Conservation (phyloP, 2,888 invertebrate genomes). For the Ecliptopera silaceata region DNA sequence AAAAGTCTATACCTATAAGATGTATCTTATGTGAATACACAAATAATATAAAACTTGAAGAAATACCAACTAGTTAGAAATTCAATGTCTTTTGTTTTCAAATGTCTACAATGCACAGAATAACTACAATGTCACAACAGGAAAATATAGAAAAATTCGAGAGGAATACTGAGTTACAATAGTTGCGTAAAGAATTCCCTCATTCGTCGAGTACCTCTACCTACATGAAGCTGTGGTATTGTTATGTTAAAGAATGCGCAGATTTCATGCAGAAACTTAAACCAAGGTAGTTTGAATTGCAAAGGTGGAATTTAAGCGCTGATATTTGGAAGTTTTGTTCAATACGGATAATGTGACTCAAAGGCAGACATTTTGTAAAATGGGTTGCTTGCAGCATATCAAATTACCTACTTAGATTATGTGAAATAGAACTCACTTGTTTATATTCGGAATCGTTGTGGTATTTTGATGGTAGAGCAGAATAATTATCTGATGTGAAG, state of each 20-base stretch:
- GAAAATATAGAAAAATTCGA: background rate
- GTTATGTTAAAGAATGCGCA: slow-evolving; percentile 14
- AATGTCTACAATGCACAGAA: too few relatives aligned
- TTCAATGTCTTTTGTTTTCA: too few relatives aligned
- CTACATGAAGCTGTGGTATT: slow-evolving; percentile 1
- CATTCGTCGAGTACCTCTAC: background rate
- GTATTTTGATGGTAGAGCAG: too few relatives aligned
- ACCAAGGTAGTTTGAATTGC: slow-evolving; percentile 15
- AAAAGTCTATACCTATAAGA: too few relatives aligned
- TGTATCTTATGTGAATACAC: too few relatives aligned
- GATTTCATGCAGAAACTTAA: slow-evolving; percentile 5
- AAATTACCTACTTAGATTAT: too few relatives aligned
- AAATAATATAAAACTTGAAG: too few relatives aligned
- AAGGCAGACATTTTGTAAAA: background rate
- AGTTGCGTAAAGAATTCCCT: slow-evolving; percentile 11
- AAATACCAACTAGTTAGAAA: too few relatives aligned
- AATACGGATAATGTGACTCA: background rate
- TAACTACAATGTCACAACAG: background rate
- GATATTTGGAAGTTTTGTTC: slow-evolving; percentile 1
- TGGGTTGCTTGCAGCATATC: too few relatives aligned
- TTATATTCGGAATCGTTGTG: too few relatives aligned
- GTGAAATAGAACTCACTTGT: too few relatives aligned
- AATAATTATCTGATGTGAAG: too few relatives aligned
- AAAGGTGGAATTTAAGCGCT: slow-evolving; percentile 11
- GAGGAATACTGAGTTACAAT: slow-evolving; percentile 1